Evolutionary conservation across 2,797 vertebrate species (phyloP).

Genomic region (Syngnathus acus): DNA sequence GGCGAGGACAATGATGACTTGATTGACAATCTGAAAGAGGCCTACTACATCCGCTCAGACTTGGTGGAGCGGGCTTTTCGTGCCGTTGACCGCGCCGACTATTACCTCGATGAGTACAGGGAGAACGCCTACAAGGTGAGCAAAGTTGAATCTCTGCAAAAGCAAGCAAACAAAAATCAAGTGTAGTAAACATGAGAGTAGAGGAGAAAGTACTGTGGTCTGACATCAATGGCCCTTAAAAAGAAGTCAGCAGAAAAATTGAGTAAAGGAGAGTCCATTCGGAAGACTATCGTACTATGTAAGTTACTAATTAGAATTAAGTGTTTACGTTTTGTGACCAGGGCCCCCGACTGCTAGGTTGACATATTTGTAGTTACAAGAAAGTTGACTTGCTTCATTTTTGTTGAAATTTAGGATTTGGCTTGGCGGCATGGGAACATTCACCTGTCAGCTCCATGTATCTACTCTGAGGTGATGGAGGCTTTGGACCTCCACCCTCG

Average conservation of each 20-base stretch:
- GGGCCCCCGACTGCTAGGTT: background rate
- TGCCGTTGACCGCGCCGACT: slow-evolving; percentile 90
- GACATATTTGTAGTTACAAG: background rate
- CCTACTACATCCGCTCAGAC: slow-evolving; percentile 89
- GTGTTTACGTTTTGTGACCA: too few species aligned
- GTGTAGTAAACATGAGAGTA: too few species aligned
- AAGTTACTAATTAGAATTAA: too few species aligned
- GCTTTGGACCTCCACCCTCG: slow-evolving; percentile 90
- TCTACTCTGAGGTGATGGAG: slow-evolving; percentile 99
- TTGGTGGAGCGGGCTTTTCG: slow-evolving; percentile 90
- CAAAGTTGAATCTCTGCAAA: background rate
- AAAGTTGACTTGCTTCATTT: background rate
- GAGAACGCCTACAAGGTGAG: slow-evolving; percentile 87
- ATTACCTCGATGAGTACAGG: slow-evolving; percentile 91
- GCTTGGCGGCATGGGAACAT: slow-evolving; percentile 96
- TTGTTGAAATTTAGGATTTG: slow-evolving; percentile 66
- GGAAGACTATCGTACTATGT: too few species aligned
- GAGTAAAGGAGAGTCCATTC: too few species aligned
- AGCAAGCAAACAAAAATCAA: too few species aligned
- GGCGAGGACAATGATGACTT: slow-evolving; percentile 95
- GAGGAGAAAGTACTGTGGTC: too few species aligned
- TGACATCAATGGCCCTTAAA: too few species aligned
- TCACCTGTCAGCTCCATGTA: slow-evolving; percentile 92
- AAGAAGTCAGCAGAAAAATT: too few species aligned
- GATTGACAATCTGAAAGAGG: slow-evolving; percentile 94